Base-by-base conservation (phyloP, 2,888 invertebrate species). In the Neria commutata region DNA sequence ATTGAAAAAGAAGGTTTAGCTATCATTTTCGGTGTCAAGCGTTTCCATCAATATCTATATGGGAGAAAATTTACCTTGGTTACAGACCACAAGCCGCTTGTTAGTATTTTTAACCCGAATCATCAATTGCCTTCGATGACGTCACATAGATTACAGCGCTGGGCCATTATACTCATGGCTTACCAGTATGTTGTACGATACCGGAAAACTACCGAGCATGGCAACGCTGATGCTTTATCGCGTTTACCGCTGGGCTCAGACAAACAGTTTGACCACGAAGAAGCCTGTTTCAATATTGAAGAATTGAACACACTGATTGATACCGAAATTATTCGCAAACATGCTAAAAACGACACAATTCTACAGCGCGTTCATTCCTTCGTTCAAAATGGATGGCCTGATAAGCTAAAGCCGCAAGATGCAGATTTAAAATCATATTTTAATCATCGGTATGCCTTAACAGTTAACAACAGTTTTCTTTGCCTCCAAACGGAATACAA, bases 401-500 rank as follows among this genome's bases (percentile, higher is more conserved):
- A 47, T 25, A 48, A 48, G 17, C 24, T 55, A 29, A 48, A 6
- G 19, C 23, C 25, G 8, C 45, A 42, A 49, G 26, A 57, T 50
- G 11, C 37, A 16, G 34, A 52, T 52, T 24, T 52, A 21, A 17
- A 23, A 16, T n/a, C 50, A 46, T 61, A 53, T 55, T 61, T 61
- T 17, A 55, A 49, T 33, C 52, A 45, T n/a, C n/a, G 42, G 1
- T 52, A 49, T 53, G 25, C 60, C 25, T 51, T 59, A 42, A 46
- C 40, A 3, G 52, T 55, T 17, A n/a, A 51, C 11, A 62, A 54
- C 17, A 37, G 59, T 24, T 21, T 58, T 16, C 56, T 59, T 34
- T 62, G 56, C 34, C 46, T 62, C 11, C 46, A 58, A 58, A 54
- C 54, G 14, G 63, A 63, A 62, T 60, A 16, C 48, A 65, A 51